Conservation (phyloP, 2,888 invertebrate genomes). For the Callimorpha dominula region DNA sequence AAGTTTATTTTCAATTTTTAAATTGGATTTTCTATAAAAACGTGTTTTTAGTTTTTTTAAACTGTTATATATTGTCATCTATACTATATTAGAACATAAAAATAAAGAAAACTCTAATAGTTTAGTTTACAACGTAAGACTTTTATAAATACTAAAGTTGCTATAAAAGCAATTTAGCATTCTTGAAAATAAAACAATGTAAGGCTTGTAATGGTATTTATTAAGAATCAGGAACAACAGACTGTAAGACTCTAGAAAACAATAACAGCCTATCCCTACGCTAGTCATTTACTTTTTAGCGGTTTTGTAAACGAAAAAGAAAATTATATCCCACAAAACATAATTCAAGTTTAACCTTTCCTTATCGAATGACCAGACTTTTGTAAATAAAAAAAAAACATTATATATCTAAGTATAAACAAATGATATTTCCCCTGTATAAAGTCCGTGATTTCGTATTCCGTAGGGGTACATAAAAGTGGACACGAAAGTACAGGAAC, state of each 20-base stretch:
- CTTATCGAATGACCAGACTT: slow-evolving; percentile 4
- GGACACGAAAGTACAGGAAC: slow-evolving; percentile 19
- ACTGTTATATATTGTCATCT: no score
- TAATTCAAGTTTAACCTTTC: not conserved
- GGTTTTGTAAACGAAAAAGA: slow-evolving; percentile 6
- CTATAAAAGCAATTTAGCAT: no score
- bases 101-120: no score
- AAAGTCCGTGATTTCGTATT: slow-evolving; percentile 16
- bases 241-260: not conserved
- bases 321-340: not conserved
- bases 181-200: no score
- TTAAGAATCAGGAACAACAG: no score
- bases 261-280: not conserved
- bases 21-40: no score
- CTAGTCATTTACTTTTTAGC: not conserved
- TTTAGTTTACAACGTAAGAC: no score
- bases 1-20: no score
- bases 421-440: slow-evolving; percentile 19
- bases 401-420: slow-evolving; percentile 2
- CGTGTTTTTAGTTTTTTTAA: no score
- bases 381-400: slow-evolving; percentile 14
- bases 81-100: no score
- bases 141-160: no score
- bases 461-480: slow-evolving; percentile 18
- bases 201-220: no score